Conservation (phyloP, 2,797 vertebrate species). For the Garrulus glandarius region DNA sequence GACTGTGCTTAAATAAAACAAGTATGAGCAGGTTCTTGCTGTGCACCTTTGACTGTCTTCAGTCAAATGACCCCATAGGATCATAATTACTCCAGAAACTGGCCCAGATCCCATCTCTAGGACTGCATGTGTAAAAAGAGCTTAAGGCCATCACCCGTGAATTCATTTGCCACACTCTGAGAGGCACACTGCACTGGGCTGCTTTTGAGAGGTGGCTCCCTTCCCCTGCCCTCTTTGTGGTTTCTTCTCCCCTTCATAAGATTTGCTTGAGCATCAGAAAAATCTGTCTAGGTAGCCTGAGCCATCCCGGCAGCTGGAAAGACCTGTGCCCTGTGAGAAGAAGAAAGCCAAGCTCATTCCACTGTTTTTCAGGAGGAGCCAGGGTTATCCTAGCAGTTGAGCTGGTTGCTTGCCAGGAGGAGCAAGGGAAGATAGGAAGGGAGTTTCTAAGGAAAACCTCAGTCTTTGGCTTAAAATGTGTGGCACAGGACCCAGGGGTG, state of each 20-base stretch:
- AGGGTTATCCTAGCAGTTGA: not conserved
- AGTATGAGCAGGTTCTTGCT: not conserved
- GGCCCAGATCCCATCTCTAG: not conserved
- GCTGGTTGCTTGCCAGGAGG: not conserved
- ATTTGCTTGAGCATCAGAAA: not conserved
- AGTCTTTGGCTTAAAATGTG: not conserved
- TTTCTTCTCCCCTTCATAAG: not conserved
- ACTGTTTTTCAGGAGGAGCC: not conserved
- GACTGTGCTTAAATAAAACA: not conserved
- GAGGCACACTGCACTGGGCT: not conserved
- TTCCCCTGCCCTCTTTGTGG: not conserved
- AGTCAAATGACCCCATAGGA: not conserved
- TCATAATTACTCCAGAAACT: not conserved
- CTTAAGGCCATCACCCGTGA: not conserved
- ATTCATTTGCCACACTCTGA: fast-evolving
- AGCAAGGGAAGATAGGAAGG: not conserved
- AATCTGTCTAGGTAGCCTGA: not conserved
- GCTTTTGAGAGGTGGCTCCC: not conserved
- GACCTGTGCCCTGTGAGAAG: not conserved
- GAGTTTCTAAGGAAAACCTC: not conserved
- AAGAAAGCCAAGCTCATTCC: not conserved
- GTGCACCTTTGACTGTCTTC: not conserved
- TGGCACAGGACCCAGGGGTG: not conserved
- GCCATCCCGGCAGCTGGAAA: not conserved
- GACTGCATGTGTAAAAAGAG: not conserved